Evolutionary conservation across 1,140 invertebrate genomes (phyloP).

Genomic region (Drosophila triauraria): DNA sequence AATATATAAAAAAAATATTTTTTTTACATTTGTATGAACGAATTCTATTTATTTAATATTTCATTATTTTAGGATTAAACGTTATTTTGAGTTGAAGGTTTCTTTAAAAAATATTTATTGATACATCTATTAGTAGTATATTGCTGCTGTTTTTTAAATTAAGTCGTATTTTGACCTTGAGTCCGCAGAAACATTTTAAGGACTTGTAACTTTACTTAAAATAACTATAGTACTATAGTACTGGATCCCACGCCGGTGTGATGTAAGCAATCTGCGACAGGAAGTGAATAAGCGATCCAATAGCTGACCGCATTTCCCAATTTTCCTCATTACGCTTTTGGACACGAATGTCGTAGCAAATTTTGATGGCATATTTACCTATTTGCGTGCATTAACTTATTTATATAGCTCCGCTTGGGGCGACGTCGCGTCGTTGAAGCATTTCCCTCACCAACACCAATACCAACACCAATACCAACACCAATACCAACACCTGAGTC

Average conservation of each 20-base stretch:
- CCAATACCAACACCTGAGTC: constrained; percentile 9
- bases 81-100: too few species aligned
- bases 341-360: constrained; percentile 37
- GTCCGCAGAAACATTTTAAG: too few species aligned
- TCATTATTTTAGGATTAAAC: too few species aligned
- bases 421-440: background rate
- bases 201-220: too few species aligned
- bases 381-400: constrained; percentile 82
- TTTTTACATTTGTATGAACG: too few species aligned
- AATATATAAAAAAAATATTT: too few species aligned
- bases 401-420: constrained; percentile 36
- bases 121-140: too few species aligned
- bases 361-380: constrained; percentile 71
- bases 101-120: too few species aligned
- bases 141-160: too few species aligned
- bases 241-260: constrained; percentile 6
- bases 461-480: constrained; percentile 6
- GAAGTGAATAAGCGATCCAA: constrained; percentile 39
- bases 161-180: too few species aligned
- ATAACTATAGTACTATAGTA: too few species aligned
- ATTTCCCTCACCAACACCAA: background rate
- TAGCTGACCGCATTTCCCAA: constrained; percentile 40
- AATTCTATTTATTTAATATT: too few species aligned
- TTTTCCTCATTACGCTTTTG: constrained; percentile 33
- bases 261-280: background rate